Evolutionary conservation across 2,888 invertebrate genomes (phyloP).

Genomic region (Phragmatobia fuliginosa): DNA sequence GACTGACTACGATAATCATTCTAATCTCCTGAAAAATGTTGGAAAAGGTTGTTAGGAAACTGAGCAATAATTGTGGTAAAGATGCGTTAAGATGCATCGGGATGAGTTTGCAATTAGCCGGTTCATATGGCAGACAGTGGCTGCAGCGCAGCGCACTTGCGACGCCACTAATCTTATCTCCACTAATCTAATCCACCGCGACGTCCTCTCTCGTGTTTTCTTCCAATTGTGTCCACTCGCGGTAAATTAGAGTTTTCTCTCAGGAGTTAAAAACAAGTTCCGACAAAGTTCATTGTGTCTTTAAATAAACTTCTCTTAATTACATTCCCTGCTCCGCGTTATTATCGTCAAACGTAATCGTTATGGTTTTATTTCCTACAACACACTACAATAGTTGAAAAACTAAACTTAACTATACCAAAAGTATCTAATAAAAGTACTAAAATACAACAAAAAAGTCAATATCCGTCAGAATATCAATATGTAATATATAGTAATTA

Average conservation of each 20-base stretch:
- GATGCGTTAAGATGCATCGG: constrained; percentile 42
- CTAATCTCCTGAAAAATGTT: not conserved
- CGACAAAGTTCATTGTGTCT: constrained; percentile 67
- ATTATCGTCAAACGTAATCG: constrained; percentile 12
- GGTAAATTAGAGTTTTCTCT: constrained; percentile 83
- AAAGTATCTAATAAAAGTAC: not conserved
- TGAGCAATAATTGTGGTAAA: constrained; percentile 3
- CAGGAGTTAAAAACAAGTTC: constrained; percentile 72
- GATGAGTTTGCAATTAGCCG: constrained; percentile 72
- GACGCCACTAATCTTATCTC: constrained; percentile 82
- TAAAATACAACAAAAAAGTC: too few relatives aligned
- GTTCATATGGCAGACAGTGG: constrained; percentile 67
- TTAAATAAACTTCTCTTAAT: constrained; percentile 59
- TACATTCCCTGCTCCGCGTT: constrained; percentile 41
- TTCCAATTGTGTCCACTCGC: constrained; percentile 85
- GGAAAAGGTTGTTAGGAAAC: too few relatives aligned
- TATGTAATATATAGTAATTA: not conserved
- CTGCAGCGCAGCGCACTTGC: constrained; percentile 53
- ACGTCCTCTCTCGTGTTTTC: constrained; percentile 84
- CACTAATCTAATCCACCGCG: constrained; percentile 82
- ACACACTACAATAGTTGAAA: not conserved
- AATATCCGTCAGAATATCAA: too few relatives aligned
- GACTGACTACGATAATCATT: not conserved
- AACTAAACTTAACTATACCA: not conserved
- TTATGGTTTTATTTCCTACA: not conserved